Evolutionary conservation across 2,888 invertebrate species (phyloP), one percentile per base, ranked within the genome.

Genomic region (Caenorhabditis sp.): DNA sequence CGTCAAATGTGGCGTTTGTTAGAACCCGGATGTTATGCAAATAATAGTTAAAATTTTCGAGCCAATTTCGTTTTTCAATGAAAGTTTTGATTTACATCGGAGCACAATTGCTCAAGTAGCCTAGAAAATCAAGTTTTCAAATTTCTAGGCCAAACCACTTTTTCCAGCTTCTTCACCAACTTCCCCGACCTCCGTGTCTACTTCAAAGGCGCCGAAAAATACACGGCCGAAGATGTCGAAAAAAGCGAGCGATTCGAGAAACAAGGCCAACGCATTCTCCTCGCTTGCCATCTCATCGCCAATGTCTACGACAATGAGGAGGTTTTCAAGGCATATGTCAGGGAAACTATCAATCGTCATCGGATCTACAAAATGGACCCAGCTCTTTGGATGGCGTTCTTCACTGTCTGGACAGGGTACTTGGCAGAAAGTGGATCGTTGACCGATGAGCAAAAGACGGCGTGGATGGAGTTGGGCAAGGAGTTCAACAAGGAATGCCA

Each of bases 341-440:
- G 84, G 23, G 86, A 86, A 63, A 81, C 81, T 23, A 73, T 87
- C 68, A 82, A 81, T 67, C 81, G 85, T 26, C 87, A 87, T 57
- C 77, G 84, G 10, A 77, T 77, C 49, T 87, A 76, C 83, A 87
- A 87, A 67, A 84, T 86, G 84, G 85, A 85, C 49, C 83, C 84
- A 10, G 75, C 80, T n/a, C 74, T 85, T 31, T 85, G 85, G 84
- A 66, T 70, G 66, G 86, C 86, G 1, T 86, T 86, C 77, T 86
- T 82, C 78, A 77, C 80, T 43, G 86, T 86, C 23, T 86, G 73
- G 68, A 68, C 69, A 20, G 84, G 83, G 53, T 86, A 77, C 71
- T 76, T 86, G 63, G 76, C 62, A 23, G 81, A 81, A 3, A 78
- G 77, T 63, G 79, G 69, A 50, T 66, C 64, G 1, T 27, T 86